Evolutionary conservation across 23 tunicate genomes (phyloP).

Genomic region (Halocynthia aurantium): DNA sequence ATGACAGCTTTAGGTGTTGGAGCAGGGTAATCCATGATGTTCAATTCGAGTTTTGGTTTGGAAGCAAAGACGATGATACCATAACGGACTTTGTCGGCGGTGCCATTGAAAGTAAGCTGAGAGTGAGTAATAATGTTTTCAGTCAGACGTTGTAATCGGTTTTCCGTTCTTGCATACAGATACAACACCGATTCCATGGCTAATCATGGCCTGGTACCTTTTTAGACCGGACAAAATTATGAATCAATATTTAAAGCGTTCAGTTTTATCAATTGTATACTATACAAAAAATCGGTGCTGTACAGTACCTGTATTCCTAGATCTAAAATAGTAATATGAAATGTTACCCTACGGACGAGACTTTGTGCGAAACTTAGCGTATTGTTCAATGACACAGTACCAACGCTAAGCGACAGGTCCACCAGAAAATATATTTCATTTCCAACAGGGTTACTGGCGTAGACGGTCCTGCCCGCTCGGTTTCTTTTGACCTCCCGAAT

Average conservation of each 20-base stretch:
- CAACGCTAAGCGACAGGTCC: slow-evolving; percentile 59
- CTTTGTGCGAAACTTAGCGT: slow-evolving; percentile 37
- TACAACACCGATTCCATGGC: neutral
- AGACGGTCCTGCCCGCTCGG: slow-evolving; percentile 27
- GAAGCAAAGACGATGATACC: slow-evolving; percentile 67
- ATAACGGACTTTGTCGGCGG: slow-evolving; percentile 45
- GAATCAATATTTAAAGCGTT: neutral
- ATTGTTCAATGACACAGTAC: slow-evolving; percentile 13
- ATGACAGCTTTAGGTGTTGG: slow-evolving; percentile 26
- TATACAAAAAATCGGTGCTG: no score
- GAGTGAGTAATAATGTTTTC: neutral
- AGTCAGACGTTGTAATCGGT: neutral
- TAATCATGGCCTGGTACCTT: neutral
- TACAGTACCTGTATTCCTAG: no score
- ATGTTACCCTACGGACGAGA: slow-evolving; percentile 51
- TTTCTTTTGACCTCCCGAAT: slow-evolving; percentile 7
- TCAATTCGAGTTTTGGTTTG: slow-evolving; percentile 10
- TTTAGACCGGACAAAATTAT: neutral
- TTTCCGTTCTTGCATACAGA: neutral
- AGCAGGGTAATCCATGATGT: slow-evolving; percentile 11
- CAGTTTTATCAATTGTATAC: neutral
- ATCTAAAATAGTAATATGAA: no score
- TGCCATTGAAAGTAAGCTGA: slow-evolving; percentile 23
- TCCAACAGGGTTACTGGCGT: slow-evolving; percentile 5
- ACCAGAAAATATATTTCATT: slow-evolving; percentile 57